phyloP scores from a whole-genome alignment of 1,140 invertebrate species.

The Platyura marginata region DNA sequence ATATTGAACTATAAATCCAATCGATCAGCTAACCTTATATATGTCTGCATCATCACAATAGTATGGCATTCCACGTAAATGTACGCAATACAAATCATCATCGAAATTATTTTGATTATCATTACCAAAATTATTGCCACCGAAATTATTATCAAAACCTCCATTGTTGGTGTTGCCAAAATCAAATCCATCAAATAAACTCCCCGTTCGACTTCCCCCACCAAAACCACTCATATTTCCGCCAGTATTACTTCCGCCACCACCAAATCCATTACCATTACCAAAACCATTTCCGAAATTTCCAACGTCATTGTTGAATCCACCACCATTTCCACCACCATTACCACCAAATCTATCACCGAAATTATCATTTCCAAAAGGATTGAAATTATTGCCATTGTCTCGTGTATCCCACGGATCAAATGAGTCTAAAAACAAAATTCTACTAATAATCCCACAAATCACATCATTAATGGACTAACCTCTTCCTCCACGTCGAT shows the following conservation, averaged over 20 bases:
- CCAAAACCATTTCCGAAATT: background rate
- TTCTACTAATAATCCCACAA: constrained; percentile 5
- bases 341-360: background rate
- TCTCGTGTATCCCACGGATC: background rate
- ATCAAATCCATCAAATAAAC: constrained; percentile 8
- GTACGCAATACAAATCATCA: constrained; percentile 9
- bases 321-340: background rate
- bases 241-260: background rate
- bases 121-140: constrained; percentile 7
- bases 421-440: constrained; percentile 16
- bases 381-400: background rate
- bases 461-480: background rate
- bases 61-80: constrained; percentile 21
- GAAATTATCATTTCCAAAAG: background rate
- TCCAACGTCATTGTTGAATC: background rate
- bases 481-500: background rate
- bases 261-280: background rate
- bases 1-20: too few relatives aligned
- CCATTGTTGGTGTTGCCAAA: constrained; percentile 2
- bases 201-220: background rate
- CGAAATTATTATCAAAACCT: constrained; percentile 5
- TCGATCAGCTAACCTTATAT: constrained; percentile 16
- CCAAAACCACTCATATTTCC: background rate
- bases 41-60: constrained; percentile 22
- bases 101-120: constrained; percentile 4